Conservation (phyloP, 2,888 invertebrate genomes). For the Danaus chrysippus region DNA sequence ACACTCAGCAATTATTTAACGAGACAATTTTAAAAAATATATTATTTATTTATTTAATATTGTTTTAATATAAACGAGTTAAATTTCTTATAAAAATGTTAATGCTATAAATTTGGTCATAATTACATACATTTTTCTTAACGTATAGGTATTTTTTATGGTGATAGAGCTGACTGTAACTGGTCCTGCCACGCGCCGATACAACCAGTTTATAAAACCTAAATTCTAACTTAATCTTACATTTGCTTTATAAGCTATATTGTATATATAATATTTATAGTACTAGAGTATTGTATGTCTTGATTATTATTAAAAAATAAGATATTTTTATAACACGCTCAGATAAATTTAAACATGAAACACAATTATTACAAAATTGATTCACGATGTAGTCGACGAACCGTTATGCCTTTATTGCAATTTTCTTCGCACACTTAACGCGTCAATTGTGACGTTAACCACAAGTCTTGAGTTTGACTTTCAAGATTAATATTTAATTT, state of each 20-base stretch:
- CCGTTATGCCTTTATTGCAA: slow-evolving; percentile 11
- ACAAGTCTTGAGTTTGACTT: slow-evolving; percentile 9
- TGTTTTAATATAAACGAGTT: neutral
- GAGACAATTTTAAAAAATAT: neutral
- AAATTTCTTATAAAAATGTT: neutral
- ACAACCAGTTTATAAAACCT: slow-evolving; percentile 19
- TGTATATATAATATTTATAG: neutral
- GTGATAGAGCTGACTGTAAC: slow-evolving; percentile 7
- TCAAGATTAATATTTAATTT: neutral
- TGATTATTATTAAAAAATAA: neutral
- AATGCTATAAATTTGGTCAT: neutral
- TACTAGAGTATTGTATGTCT: neutral
- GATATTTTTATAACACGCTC: slow-evolving; percentile 1
- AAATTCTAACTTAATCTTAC: neutral
- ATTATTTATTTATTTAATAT: neutral
- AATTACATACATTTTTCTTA: neutral
- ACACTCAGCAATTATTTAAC: slow-evolving; percentile 4
- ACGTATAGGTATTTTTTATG: slow-evolving; percentile 12
- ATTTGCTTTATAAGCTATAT: neutral
- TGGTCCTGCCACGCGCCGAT: slow-evolving; percentile 26
- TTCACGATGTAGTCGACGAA: neutral
- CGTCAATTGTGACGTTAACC: slow-evolving; percentile 19
- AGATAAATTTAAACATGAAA: neutral
- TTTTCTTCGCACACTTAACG: slow-evolving; percentile 19
- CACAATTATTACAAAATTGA: neutral